Evolutionary conservation across 2,113 vertebrate genomes (phyloP), one percentile per base, ranked within the genome.

Genomic region (Marmota flaviventris): DNA sequence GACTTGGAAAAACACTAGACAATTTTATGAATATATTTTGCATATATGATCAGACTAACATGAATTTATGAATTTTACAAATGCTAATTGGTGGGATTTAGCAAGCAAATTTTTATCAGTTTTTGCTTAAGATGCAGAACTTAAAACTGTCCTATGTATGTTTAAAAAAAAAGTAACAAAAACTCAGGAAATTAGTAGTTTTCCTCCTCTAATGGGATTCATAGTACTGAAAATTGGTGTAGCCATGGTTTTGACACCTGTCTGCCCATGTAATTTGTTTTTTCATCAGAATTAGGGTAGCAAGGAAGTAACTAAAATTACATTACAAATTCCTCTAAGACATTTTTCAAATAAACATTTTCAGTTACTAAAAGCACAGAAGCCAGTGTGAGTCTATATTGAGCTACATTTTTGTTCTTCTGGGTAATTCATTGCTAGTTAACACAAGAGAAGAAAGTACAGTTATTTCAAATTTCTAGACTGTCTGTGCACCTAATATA

Each of bases 391-490:
- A 70, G 42, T 79, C 13, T 91, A 17, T 85, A 79, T 77, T 67
- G 53, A 94, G 14, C 65, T 78, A 25, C 29, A 63, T 91, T 96
- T 96, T 45, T 92, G 69, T 85, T 89, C 63, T 65, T 0, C 76
- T 89, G 89, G 72, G 0, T 0, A 0, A 94, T 95, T 97, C 98
- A 94, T 96, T 98, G 93, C 98, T 98, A 97, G 98, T 99, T 99
- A 98, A 98, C 97, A 61, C 81, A 91, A 65, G 98, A 98, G 98
- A 98, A 98, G 98, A 99, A 98, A 98, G 98, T 98, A 98, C 98
- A 99, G 98, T 99, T 99, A 98, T 98, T 98, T 98, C 96, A 75
- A 97, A 98, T 98, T 99, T 99, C 99, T 98, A 99, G 99, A 99
- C 98, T 99, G 97, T 99, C 98, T 97, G 29, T 93, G 37, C 61